Base-by-base conservation (phyloP, 2,888 invertebrate species). In the Gymnocheta viridis region DNA sequence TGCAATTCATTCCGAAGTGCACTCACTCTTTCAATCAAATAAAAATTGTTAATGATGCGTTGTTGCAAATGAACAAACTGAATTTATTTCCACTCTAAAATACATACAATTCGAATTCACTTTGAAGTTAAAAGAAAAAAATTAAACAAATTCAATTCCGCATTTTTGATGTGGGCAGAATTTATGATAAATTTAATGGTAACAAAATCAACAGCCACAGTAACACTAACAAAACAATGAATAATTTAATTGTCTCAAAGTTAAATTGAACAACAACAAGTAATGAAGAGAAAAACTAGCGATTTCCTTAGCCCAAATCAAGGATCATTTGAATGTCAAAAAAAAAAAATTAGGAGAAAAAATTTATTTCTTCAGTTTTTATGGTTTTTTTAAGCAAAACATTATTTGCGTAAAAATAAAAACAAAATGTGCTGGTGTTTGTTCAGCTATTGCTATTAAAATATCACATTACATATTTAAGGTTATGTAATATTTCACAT, bases 91-190 rank as follows among this genome's bases (percentile, higher is more conserved):
- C 35, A 60, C 32, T 27, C 35, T 27, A 24, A 19, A 62, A 51
- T 35, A 51, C 41, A 32, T 27, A 47, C 54, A 27, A 54, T 70
- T 82, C 72, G 58, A 77, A 72, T 62, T 62, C 38, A 73, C 47
- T 69, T 56, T 1, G n/a, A n/a, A n/a, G n/a, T n/a, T n/a, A n/a
- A n/a, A n/a, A n/a, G 64, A 64, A 74, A 38, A 58, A 22, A 2
- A 64, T 22, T 0, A 51, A 35, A 24, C n/a, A 41, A 82, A 49
- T 69, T 82, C 62, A 82, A 69, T 82, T 82, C 82, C 82, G 82
- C 78, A 74, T 82, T 56, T 73, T 62, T 56, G 58, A 78, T 27
- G 78, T 82, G 78, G 73, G 73, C 73, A 62, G 82, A 74, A 69
- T 79, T 67, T 54, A 79, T 78, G 56, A 69, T 69, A 35, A 47